These are phyloP conservation scores for Danio tinwini DNA, from an alignment of 2,797 vertebrate genomes.

Conservation along the genomic window DNA sequence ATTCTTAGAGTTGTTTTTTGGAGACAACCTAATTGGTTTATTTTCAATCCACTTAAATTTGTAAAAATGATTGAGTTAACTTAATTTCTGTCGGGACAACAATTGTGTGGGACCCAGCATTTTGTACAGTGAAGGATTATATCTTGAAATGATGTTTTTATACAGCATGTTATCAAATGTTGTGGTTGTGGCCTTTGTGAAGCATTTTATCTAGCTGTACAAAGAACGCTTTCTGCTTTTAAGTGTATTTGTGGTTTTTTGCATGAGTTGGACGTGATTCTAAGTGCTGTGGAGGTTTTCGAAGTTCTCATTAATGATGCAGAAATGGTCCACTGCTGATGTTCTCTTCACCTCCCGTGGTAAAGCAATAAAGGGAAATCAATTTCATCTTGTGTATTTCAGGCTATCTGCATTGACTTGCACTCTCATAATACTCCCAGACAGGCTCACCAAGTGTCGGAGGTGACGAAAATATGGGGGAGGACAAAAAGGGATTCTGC, in stretches of 20 bases:
- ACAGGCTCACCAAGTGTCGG: conserved; percentile 33
- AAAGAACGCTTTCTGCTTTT: not conserved
- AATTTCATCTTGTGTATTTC: conserved; percentile 36
- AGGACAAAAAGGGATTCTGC: conserved; percentile 21
- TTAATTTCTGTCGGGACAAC: too few species aligned
- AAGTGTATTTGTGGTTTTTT: not conserved
- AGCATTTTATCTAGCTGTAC: not conserved
- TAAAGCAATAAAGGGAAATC: conserved; percentile 33
- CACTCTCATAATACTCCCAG: conserved; percentile 28
- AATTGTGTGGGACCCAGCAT: too few species aligned
- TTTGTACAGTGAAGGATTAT: not conserved
- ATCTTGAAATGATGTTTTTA: not conserved
- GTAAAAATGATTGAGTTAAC: too few species aligned
- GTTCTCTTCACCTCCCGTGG: conserved; percentile 20
- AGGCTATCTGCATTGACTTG: conserved; percentile 30
- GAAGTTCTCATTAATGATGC: conserved; percentile 32
- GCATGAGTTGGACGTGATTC: not conserved
- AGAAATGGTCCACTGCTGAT: conserved; percentile 24
- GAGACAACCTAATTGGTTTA: too few species aligned
- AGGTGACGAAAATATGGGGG: conserved; percentile 21
- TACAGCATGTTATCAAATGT: not conserved
- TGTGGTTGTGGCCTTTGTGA: not conserved
- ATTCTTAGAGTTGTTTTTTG: too few species aligned
- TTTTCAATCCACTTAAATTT: too few species aligned
- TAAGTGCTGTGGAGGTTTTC: conserved; percentile 6